phyloP scores from a whole-genome alignment of 2,797 vertebrate species.

The Psittacula echo region DNA sequence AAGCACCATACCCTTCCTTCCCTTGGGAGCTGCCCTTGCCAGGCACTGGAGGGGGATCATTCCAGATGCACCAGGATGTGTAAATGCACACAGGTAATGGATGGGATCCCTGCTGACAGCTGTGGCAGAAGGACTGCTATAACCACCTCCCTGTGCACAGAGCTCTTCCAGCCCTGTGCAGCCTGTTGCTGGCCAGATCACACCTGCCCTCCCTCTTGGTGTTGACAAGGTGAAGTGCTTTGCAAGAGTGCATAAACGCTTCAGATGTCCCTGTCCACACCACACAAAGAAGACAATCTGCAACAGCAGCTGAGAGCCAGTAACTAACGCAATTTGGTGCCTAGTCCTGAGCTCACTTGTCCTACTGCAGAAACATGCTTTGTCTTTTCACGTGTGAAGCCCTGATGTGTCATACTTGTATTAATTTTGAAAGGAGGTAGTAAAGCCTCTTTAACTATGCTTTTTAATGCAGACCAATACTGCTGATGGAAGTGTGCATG shows the following conservation, averaged over 20 bases:
- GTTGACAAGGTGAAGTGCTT: not conserved
- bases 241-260: not conserved
- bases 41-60: not conserved
- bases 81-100: fast-evolving
- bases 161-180: not conserved
- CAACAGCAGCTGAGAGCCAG: not conserved
- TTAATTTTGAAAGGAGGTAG: not conserved
- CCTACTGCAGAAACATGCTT: not conserved
- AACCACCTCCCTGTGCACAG: fast-evolving
- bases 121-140: not conserved
- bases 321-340: too few relatives aligned
- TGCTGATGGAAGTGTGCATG: not conserved
- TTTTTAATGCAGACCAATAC: not conserved
- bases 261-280: not conserved
- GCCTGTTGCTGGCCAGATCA: not conserved
- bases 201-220: not conserved
- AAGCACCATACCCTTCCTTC: not conserved
- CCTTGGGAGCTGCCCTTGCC: not conserved
- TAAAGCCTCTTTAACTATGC: not conserved
- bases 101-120: not conserved
- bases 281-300: not conserved
- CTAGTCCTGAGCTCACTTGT: not conserved
- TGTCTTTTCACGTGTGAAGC: fast-evolving
- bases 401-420: not conserved
- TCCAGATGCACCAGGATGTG: not conserved